phyloP scores from a whole-genome alignment of 2,888 invertebrate species.

The Campoletis raptor region DNA sequence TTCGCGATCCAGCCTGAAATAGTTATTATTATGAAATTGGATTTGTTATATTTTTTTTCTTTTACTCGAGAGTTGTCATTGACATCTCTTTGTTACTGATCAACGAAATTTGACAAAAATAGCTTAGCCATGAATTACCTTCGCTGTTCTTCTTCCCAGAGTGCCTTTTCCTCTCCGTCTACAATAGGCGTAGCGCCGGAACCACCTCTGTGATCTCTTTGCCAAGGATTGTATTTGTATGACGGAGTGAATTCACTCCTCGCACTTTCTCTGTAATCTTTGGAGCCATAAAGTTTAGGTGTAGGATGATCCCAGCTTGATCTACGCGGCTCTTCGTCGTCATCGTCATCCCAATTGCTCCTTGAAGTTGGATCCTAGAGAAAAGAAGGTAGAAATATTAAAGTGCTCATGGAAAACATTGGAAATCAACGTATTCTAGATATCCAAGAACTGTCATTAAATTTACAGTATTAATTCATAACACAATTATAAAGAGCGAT shows the following conservation, averaged over 20 bases:
- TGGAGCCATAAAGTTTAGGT: conserved; percentile 87
- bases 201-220: conserved; percentile 87
- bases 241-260: conserved; percentile 92
- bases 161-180: conserved; percentile 88
- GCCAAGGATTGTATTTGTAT: conserved; percentile 94
- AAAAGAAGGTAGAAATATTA: not conserved
- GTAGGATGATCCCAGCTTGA: conserved; percentile 98
- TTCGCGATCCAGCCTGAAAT: conserved; percentile 92
- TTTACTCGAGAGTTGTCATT: not conserved
- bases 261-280: conserved; percentile 82
- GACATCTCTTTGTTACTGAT: not conserved
- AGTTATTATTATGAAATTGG: not conserved
- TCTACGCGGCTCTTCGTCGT: conserved; percentile 87
- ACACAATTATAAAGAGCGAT: too few relatives aligned
- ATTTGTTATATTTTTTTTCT: not conserved
- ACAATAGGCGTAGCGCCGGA: conserved; percentile 89
- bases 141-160: conserved; percentile 96
- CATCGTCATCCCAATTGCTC: conserved; percentile 92
- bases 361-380: conserved; percentile 87
- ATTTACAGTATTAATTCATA: too few relatives aligned
- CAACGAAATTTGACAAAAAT: not conserved
- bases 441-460: too few relatives aligned
- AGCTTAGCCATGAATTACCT: conserved; percentile 67
- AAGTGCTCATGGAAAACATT: too few relatives aligned
- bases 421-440: too few relatives aligned